Evolutionary conservation across 2,888 invertebrate species (phyloP), one percentile per base, ranked within the genome.

Genomic region (Eristalis intricaria): DNA sequence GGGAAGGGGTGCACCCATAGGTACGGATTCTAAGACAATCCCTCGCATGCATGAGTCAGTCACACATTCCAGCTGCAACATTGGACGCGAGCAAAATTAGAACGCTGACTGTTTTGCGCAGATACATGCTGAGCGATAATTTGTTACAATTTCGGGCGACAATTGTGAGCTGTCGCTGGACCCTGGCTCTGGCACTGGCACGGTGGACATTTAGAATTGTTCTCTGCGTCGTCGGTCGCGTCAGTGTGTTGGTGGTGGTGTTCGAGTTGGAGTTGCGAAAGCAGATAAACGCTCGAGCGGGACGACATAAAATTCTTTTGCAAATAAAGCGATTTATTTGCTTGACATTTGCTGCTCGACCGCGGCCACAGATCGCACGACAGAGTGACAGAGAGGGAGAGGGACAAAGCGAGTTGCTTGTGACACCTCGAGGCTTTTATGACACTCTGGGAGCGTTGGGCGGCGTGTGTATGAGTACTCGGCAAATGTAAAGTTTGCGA

Each of bases 141-240:
- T 87, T 84, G 84, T 87, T 87, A 87, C 84, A 84, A 84, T 79
- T 87, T 87, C 69, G 79, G 84, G 84, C 80, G 87, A 87, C 84
- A 87, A 84, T 87, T 83, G 79, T 76, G 75, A 43, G 19, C 75
- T 83, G 87, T 83, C 83, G 75, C 78, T 83, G 43, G 43, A 43
- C n/a, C 19, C 19, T 50, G 50, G n/a, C n/a, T n/a, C n/a, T n/a
- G n/a, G n/a, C n/a, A n/a, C n/a, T n/a, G n/a, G 50, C 32, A 71
- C 74, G 78, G 32, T 69, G 75, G 73, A 79, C 83, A 75, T 83
- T n/a, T 69, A 87, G 83, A 87, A 87, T 87, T 83, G 84, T 87
- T 87, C 79, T 75, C 58, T 76, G 58, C 19, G 43, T 43, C 43
- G n/a, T n/a, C n/a, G n/a, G 43, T 50, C 43, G n/a, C 11, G 35